Percentiles rank a stretch among this genome's conserved stretches.
phyloP scores from a whole-genome alignment of 1,140 invertebrate species.

The Ceratina calcarata region DNA sequence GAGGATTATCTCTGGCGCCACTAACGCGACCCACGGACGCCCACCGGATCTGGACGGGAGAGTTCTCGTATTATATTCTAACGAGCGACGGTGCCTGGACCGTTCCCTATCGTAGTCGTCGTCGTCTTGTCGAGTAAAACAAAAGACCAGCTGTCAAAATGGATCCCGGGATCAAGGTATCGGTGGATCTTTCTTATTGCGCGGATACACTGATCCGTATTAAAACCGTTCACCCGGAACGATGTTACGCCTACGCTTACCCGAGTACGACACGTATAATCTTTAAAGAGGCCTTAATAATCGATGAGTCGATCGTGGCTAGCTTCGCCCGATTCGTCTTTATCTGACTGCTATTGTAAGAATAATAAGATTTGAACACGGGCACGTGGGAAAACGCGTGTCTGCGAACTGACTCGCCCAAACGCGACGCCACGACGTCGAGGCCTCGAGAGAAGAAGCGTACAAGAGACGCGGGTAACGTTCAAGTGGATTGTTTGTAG shows the following conservation, averaged over 20 bases:
- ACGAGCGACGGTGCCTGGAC: slow-evolving; percentile 49
- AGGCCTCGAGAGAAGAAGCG: slow-evolving; percentile 10
- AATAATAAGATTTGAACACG: slow-evolving; percentile 14
- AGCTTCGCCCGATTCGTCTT: slow-evolving; percentile 19
- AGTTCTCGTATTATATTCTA: slow-evolving; percentile 62
- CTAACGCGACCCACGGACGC: slow-evolving; percentile 70
- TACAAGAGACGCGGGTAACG: slow-evolving; percentile 54
- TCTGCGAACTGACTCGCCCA: neutral
- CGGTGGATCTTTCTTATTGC: slow-evolving; percentile 51
- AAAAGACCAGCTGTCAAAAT: slow-evolving; percentile 67
- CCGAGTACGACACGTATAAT: slow-evolving; percentile 59
- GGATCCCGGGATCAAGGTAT: slow-evolving; percentile 49
- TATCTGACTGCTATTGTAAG: slow-evolving; percentile 47
- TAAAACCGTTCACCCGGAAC: slow-evolving; percentile 52
- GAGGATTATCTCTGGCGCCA: slow-evolving; percentile 78
- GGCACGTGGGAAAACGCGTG: slow-evolving; percentile 51
- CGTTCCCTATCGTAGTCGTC: slow-evolving; percentile 14
- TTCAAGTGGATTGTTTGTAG: slow-evolving; percentile 71
- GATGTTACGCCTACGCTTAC: slow-evolving; percentile 58
- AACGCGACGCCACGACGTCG: neutral
- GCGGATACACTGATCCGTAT: slow-evolving; percentile 61
- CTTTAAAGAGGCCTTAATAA: slow-evolving; percentile 53
- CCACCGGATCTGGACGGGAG: slow-evolving; percentile 55
- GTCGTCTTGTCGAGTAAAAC: slow-evolving; percentile 65
- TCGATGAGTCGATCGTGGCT: slow-evolving; percentile 25